Conservation (phyloP, 1,140 invertebrate species). For the Heliothis virescens region DNA sequence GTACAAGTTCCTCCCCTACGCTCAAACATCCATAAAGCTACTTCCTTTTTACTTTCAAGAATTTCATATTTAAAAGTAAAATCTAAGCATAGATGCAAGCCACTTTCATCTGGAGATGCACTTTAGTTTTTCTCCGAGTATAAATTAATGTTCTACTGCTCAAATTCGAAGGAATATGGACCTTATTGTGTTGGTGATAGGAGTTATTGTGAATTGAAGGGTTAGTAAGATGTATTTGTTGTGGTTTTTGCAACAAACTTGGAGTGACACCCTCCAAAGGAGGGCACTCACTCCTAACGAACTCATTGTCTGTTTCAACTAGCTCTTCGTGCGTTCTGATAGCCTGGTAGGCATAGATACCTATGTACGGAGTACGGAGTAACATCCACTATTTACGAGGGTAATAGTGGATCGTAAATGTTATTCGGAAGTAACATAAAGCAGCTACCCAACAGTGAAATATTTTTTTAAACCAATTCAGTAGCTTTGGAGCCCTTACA, state of each 20-base stretch:
- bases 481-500: too few species aligned
- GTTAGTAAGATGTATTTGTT: not conserved
- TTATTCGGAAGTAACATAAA: too few species aligned
- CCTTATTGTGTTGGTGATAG: conserved; percentile 26
- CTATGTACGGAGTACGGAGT: not conserved
- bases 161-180: not conserved
- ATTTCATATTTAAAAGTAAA: conserved; percentile 29
- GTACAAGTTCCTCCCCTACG: not conserved
- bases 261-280: conserved; percentile 66
- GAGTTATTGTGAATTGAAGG: not conserved
- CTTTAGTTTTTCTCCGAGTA: conserved; percentile 27
- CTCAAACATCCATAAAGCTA: not conserved
- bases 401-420: too few species aligned
- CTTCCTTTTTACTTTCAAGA: conserved; percentile 21
- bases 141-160: conserved; percentile 3
- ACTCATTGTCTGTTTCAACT: conserved; percentile 67
- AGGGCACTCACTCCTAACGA: conserved; percentile 71
- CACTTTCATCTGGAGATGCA: conserved; percentile 51
- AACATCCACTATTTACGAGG: not conserved
- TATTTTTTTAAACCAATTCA: too few species aligned
- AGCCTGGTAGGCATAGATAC: conserved; percentile 24
- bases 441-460: too few species aligned
- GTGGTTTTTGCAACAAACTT: conserved; percentile 48
- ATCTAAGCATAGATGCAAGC: not conserved
- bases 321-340: conserved; percentile 32